Evolutionary conservation across 2,797 vertebrate genomes (phyloP), one percentile per base, ranked within the genome.

Genomic region (Periparus ater): DNA sequence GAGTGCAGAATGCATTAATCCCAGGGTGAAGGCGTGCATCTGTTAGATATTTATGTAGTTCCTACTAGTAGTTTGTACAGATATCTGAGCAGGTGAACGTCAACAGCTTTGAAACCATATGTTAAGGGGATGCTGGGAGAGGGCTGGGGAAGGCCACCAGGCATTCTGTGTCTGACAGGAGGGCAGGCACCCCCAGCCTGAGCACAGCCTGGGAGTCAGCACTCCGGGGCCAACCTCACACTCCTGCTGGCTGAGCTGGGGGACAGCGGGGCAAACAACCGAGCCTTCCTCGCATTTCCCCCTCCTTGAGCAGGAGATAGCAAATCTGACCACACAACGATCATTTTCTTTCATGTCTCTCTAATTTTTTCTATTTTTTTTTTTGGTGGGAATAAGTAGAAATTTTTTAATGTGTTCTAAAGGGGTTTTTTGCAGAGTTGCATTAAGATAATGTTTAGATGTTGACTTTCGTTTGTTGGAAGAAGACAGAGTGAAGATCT

Each of bases 51-150:
- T 93, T 85, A 74, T 85, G 81, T 94, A 85, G 85, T 57, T 55
- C 94, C 91, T 92, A 88, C 92, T 27, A 85, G 91, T 67, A 60
- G 91, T 74, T 91, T 96, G 89, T 94, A 76, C 83, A 84, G 88
- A 91, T 89, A 92, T 74, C 85, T 77, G 44, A 95, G 95, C 96
- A 97, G 93, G 96, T 96, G 95, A 96, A 85, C 55, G 1, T 70
- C 96, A 95, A 96, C 95, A 95, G 95, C 88, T 96, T 95, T 96
- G 83, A 76, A 71, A 80, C 89, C 75, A 58, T 70, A 74, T 87
- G 78, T 71, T 93, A 79, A 88, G n/a, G 27, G 81, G 75, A 93
- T 57, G 8, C 62, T 71, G 67, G 13, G 85, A 76, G 36, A 60
- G 36, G 50, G 44, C n/a, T 50, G 0, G 7, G 81, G 54, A 42